Evolutionary conservation across 1,140 invertebrate genomes (phyloP), one percentile per base, ranked within the genome.

Genomic region (Harpegnathos saltator): DNA sequence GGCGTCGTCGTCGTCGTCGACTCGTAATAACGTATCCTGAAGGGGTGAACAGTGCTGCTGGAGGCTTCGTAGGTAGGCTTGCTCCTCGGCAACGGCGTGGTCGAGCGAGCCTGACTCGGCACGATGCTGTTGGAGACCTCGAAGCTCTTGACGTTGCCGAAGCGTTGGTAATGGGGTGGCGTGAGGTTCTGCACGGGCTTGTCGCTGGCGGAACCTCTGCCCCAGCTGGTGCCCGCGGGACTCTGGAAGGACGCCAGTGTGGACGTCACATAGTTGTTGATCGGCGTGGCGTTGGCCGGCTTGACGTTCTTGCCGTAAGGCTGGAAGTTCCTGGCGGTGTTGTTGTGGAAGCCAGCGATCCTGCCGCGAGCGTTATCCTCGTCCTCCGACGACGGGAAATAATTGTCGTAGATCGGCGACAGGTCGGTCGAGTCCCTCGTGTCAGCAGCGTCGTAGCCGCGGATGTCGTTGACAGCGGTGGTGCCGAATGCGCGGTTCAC

Each of bases 261-360:
- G 0, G 93, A 93, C 3, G 90, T 73, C 7, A 94, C 87, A 33
- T 94, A 94, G 78, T 95, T 95, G 71, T 88, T 92, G n/a, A 94
- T 91, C 0, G 93, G 93, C 2, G 91, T 93, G 3, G 91, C 90
- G 19, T 88, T 87, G 5, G 85, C 62, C 0, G 92, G 91, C 82
- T 92, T 92, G 0, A 94, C 92, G 9, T 93, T 89, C 63, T 93
- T 92, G 24, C 92, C 93, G 52, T 95, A 94, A 1, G 94, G 92
- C 62, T 93, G 88, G 88, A 89, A 44, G 84, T 85, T 71, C 22
- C 87, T n/a, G 0, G 72, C 75, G 1, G 87, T 87, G 85, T 95
- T 95, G 73, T 96, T 95, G 85, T 95, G 95, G 85, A 95, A 95
- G 1, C 93, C 94, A 12, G 94, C 94, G 86, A 19, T 92, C 93